Conservation (phyloP, 2,797 vertebrate species). For the Decapterus maruadsi region DNA sequence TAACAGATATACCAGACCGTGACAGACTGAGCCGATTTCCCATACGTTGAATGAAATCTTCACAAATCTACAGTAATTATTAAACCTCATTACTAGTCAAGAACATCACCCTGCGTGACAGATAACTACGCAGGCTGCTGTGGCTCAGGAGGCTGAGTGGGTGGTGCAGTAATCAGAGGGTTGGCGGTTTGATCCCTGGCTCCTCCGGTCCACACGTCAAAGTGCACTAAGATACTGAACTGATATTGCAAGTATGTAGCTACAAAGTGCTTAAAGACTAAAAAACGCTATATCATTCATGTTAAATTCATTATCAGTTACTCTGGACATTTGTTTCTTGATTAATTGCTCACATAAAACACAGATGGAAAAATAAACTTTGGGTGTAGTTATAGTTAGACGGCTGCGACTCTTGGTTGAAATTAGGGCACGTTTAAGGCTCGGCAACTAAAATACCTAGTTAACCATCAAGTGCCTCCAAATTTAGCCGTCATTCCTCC, state of each 20-base stretch:
- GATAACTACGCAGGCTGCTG: not conserved
- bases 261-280: too few species aligned
- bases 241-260: too few species aligned
- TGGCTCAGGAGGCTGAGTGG: too few species aligned
- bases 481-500: not conserved
- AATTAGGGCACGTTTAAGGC: not conserved
- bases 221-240: too few species aligned
- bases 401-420: not conserved
- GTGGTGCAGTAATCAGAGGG: too few species aligned
- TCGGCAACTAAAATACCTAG: not conserved
- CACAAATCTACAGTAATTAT: slow-evolving; percentile 1
- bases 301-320: not conserved
- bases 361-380: too few species aligned
- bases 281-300: too few species aligned
- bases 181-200: too few species aligned
- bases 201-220: too few species aligned
- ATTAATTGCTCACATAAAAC: too few species aligned
- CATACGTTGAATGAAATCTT: not conserved
- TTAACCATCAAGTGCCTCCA: not conserved
- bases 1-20: not conserved
- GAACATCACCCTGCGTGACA: slow-evolving; percentile 1
- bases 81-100: not conserved
- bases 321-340: not conserved
- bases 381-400: not conserved
- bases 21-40: not conserved